Percentiles rank a stretch among this genome's conserved stretches.
phyloP scores from a whole-genome alignment of 2,797 vertebrate genomes.

The Remorina albescens region DNA sequence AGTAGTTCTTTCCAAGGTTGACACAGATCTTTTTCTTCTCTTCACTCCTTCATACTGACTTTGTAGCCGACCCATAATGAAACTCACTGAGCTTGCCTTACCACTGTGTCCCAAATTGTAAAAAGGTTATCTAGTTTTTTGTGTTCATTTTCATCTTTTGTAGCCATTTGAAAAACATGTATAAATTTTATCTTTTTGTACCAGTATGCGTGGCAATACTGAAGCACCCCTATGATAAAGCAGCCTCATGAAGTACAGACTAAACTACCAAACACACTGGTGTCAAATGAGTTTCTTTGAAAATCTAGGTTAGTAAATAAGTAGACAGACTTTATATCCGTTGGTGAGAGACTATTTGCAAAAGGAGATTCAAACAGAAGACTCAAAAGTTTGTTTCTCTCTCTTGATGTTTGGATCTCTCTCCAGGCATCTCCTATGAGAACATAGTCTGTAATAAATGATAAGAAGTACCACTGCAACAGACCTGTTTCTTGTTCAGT shows the following conservation, averaged over 20 bases:
- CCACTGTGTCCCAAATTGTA: not conserved
- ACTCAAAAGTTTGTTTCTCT: not conserved
- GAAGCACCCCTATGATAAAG: not conserved
- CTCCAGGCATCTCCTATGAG: too few species aligned
- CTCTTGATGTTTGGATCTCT: not conserved
- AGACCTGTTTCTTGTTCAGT: not conserved
- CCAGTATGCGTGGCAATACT: constrained; percentile 4
- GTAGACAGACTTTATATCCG: not conserved
- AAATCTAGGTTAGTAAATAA: constrained; percentile 2
- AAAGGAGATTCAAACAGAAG: not conserved
- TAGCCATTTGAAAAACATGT: too few species aligned
- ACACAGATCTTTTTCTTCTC: too few species aligned
- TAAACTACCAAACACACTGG: not conserved
- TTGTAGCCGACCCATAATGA: not conserved
- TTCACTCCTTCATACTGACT: too few species aligned
- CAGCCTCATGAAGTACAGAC: not conserved
- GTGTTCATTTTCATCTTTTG: too few species aligned
- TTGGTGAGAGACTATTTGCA: not conserved
- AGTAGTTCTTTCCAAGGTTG: too few species aligned
- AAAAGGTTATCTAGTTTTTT: not conserved
- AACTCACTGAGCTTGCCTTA: not conserved
- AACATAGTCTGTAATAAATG: not conserved
- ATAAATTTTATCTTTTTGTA: too few species aligned
- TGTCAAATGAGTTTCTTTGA: not conserved
- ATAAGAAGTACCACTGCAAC: too few species aligned